Percentiles rank a stretch among this genome's conserved stretches.
These are phyloP conservation scores for Leptinotarsa peninsularis DNA, from an alignment of 2,888 invertebrate genomes.

Conservation along the genomic window DNA sequence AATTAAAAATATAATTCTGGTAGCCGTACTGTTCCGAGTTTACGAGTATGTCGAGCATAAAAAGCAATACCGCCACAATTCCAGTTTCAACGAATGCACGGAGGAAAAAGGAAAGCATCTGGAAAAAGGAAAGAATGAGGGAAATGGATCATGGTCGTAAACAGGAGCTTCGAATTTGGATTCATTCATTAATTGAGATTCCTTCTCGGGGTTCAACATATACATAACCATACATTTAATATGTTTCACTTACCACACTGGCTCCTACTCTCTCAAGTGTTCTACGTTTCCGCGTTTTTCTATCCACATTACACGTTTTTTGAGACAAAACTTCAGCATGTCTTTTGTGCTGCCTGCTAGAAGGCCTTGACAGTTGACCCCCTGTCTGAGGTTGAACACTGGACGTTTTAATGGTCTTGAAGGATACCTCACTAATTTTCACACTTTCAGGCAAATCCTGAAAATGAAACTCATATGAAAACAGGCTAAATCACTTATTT, in stretches of 20 bases:
- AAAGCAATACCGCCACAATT: conserved; percentile 56
- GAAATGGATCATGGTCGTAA: background rate
- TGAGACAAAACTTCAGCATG: conserved; percentile 57
- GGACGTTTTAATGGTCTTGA: conserved; percentile 61
- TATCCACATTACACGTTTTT: conserved; percentile 53
- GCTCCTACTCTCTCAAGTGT: conserved; percentile 73
- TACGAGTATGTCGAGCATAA: conserved; percentile 62
- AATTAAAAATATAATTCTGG: conserved; percentile 45
- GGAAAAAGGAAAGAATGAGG: conserved; percentile 47
- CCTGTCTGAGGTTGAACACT: conserved; percentile 38
- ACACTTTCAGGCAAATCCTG: conserved; percentile 65
- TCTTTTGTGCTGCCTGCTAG: conserved; percentile 62
- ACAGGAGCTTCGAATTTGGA: too few species aligned
- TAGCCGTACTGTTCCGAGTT: conserved; percentile 63
- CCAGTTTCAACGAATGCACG: conserved; percentile 55
- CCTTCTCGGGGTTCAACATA: too few species aligned
- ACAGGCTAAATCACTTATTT: too few species aligned
- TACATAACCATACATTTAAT: background rate
- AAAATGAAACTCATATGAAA: conserved; percentile 31
- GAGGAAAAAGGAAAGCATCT: conserved; percentile 55
- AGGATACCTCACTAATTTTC: conserved; percentile 54
- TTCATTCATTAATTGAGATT: too few species aligned
- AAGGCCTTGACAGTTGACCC: conserved; percentile 49
- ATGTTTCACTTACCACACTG: conserved; percentile 71
- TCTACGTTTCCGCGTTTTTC: conserved; percentile 70